Conservation (phyloP, 1,140 invertebrate genomes). For the Drosophila lini region DNA sequence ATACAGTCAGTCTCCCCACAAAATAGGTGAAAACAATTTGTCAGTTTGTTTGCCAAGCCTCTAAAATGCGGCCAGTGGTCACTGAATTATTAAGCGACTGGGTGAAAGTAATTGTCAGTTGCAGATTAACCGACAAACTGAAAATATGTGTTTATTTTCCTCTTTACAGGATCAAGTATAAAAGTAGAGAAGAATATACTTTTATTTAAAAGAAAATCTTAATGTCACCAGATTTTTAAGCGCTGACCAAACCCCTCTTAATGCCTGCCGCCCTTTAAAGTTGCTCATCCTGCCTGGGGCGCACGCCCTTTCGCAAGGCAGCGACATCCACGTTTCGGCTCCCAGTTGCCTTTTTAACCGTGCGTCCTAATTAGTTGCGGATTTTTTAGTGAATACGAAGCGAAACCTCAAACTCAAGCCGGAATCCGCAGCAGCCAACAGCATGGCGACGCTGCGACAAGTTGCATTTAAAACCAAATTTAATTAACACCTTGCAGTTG, state of each 20-base stretch:
- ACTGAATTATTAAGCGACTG: constrained; percentile 59
- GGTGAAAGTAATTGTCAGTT: constrained; percentile 31
- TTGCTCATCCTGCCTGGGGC: constrained; percentile 28
- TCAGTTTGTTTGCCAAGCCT: constrained; percentile 27
- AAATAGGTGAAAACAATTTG: constrained; percentile 66
- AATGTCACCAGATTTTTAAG: neutral
- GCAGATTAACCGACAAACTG: neutral
- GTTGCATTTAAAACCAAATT: constrained; percentile 73
- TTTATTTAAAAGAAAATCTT: neutral
- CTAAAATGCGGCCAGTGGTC: constrained; percentile 35
- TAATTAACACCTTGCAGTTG: constrained; percentile 72
- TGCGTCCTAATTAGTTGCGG: constrained; percentile 75
- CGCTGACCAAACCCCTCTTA: neutral
- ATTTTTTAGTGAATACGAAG: constrained; percentile 71
- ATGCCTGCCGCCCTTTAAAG: constrained; percentile 10
- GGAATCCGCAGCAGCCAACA: constrained; percentile 17
- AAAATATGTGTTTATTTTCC: no score
- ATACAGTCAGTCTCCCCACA: neutral
- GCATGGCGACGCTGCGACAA: constrained; percentile 55
- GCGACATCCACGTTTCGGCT: constrained; percentile 21
- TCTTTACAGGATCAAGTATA: neutral
- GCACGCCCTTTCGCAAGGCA: neutral
- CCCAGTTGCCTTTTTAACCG: constrained; percentile 17
- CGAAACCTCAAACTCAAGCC: constrained; percentile 12
- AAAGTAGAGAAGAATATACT: no score